phyloP scores from a whole-genome alignment of 1,140 invertebrate genomes.

The Pseudoatta argentina region DNA sequence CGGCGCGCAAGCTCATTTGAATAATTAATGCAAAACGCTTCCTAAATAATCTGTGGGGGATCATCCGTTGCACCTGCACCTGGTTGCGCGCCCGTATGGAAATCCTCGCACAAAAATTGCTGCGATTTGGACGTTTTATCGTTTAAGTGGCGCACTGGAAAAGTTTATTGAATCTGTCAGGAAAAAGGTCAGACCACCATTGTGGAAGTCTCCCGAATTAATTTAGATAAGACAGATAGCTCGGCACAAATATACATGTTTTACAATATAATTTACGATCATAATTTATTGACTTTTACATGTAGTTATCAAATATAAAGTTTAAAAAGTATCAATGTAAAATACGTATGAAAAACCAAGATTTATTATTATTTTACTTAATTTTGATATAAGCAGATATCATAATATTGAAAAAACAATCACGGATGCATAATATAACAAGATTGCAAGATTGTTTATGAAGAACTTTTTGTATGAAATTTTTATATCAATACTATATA shows the following conservation, averaged over 20 bases:
- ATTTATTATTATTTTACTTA: background rate
- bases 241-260: background rate
- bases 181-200: slow-evolving; percentile 55
- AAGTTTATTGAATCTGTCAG: slow-evolving; percentile 74
- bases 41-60: slow-evolving; percentile 83
- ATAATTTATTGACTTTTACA: slow-evolving; percentile 1
- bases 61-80: slow-evolving; percentile 81
- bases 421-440: background rate
- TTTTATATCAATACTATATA: background rate
- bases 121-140: slow-evolving; percentile 81
- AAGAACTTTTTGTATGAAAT: background rate
- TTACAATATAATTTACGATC: slow-evolving; percentile 27
- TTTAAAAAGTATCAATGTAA: background rate
- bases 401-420: slow-evolving; percentile 10
- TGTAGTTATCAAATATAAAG: background rate
- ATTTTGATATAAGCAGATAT: background rate
- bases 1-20: slow-evolving; percentile 81
- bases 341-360: background rate
- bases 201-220: slow-evolving; percentile 27
- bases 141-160: slow-evolving; percentile 75
- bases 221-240: background rate
- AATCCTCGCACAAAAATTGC: slow-evolving; percentile 77
- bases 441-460: background rate
- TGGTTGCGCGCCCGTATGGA: slow-evolving; percentile 75
- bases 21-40: slow-evolving; percentile 86